These are phyloP conservation scores for Alentia gelatinosa DNA, from an alignment of 2,888 invertebrate genomes.

Conservation along the genomic window DNA sequence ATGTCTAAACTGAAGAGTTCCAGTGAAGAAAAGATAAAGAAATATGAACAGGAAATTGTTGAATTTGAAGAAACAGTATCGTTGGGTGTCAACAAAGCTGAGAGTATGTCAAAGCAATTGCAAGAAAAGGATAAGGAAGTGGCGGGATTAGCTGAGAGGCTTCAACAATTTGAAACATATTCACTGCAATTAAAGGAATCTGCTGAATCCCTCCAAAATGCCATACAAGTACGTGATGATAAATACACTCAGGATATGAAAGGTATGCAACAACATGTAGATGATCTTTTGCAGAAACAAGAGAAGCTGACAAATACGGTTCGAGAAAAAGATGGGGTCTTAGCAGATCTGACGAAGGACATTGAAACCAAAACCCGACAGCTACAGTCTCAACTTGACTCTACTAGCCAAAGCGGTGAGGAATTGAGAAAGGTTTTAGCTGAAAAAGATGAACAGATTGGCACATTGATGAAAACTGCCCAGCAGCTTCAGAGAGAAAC, in stretches of 20 bases:
- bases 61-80: neutral
- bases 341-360: neutral
- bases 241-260: slow-evolving; percentile 38
- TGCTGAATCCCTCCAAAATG: slow-evolving; percentile 38
- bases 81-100: neutral
- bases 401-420: slow-evolving; percentile 7
- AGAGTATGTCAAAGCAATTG: neutral
- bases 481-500: neutral
- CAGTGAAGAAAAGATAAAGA: neutral
- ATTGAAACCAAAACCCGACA: neutral
- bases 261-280: neutral
- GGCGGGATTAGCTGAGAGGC: neutral
- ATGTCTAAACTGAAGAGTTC: neutral
- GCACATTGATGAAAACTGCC: slow-evolving; percentile 42
- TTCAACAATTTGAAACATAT: neutral
- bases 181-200: neutral
- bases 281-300: neutral
- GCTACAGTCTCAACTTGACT: slow-evolving; percentile 37
- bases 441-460: slow-evolving; percentile 56
- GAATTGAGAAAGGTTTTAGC: neutral
- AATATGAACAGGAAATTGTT: neutral
- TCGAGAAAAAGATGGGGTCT: neutral
- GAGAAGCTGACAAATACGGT: neutral
- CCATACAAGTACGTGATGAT: slow-evolving; percentile 19
- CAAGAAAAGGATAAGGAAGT: slow-evolving; percentile 8